Evolutionary conservation across 2,888 invertebrate genomes (phyloP).

Genomic region (Agonopterix heracliana): DNA sequence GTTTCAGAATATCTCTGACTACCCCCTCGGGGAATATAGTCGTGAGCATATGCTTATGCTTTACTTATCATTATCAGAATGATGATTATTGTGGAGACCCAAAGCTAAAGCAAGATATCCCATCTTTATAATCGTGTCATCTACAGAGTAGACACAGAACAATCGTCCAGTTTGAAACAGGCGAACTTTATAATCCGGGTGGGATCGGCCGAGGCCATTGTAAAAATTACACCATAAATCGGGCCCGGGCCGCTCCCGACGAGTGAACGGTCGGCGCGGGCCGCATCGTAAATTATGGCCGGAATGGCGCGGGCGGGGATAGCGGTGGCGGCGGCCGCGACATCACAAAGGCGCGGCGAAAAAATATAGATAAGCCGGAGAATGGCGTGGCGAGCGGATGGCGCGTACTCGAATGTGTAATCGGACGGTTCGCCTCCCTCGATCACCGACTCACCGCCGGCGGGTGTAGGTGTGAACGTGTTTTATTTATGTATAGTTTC

Average conservation of each 20-base stretch:
- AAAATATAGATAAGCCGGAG: slow-evolving; percentile 16
- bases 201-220: slow-evolving; percentile 17
- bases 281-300: slow-evolving; percentile 17
- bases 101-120: too few species aligned
- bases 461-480: slow-evolving; percentile 1
- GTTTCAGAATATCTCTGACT: too few species aligned
- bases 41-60: too few species aligned
- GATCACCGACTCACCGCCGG: background rate
- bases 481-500: background rate
- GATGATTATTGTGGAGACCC: background rate
- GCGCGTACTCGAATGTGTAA: slow-evolving; percentile 7
- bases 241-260: slow-evolving; percentile 9
- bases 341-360: slow-evolving; percentile 17
- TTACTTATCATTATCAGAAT: slow-evolving; percentile 6
- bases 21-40: too few species aligned
- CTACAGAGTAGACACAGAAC: background rate
- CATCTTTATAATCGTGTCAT: too few species aligned
- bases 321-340: slow-evolving; percentile 39
- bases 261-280: slow-evolving; percentile 18
- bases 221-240: slow-evolving; percentile 25
- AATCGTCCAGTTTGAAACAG: slow-evolving; percentile 10
- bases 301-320: slow-evolving; percentile 16
- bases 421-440: slow-evolving; percentile 5
- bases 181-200: slow-evolving; percentile 20
- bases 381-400: slow-evolving; percentile 36